Evolutionary conservation across 2,113 vertebrate genomes (phyloP).

Genomic region (Circaetus gallicus): DNA sequence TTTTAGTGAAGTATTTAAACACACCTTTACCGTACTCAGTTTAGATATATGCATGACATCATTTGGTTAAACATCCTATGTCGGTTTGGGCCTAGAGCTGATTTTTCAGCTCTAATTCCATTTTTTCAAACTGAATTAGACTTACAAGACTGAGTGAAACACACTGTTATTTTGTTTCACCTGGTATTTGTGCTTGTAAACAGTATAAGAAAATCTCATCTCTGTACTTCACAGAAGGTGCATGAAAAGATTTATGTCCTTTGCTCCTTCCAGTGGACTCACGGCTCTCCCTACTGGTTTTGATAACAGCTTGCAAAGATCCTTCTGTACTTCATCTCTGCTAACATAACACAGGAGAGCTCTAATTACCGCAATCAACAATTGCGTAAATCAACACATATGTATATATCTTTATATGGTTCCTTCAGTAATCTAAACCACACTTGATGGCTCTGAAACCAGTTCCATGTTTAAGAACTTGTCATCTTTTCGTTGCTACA

Average conservation of each 20-base stretch:
- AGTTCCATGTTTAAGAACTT: neutral
- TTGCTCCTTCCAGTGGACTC: conserved; percentile 45
- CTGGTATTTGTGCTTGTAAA: neutral
- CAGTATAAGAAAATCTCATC: neutral
- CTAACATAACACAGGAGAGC: neutral
- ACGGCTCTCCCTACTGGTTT: conserved; percentile 56
- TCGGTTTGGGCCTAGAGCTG: neutral
- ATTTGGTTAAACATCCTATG: neutral
- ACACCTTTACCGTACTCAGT: neutral
- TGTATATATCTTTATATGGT: neutral
- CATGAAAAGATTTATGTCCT: neutral
- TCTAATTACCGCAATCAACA: neutral
- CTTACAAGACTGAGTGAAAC: neutral
- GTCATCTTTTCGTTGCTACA: neutral
- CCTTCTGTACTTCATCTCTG: neutral
- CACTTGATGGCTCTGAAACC: neutral
- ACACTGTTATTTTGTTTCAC: neutral
- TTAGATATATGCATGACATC: neutral
- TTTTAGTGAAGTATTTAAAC: neutral
- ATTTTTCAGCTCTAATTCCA: neutral
- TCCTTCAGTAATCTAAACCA: neutral
- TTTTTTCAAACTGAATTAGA: neutral
- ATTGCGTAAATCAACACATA: neutral
- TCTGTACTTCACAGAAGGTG: neutral
- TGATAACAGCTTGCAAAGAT: conserved; percentile 34